Evolutionary conservation across 1,140 invertebrate species (phyloP).

Genomic region (Papilio polyxenes): DNA sequence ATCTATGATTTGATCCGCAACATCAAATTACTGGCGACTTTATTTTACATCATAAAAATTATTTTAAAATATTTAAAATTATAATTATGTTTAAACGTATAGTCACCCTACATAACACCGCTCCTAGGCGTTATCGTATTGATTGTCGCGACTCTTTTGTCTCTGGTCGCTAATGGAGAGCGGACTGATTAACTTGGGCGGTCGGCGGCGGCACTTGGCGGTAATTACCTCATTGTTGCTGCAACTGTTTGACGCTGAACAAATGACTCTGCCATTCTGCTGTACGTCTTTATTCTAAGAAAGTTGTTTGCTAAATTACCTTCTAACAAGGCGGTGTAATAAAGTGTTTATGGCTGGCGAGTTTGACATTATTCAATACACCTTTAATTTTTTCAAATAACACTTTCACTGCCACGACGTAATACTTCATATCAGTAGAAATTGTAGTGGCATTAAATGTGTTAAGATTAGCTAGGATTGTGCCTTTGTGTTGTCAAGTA

Average conservation of each 20-base stretch:
- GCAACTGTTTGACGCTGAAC: neutral
- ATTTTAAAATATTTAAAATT: no score
- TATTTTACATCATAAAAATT: no score
- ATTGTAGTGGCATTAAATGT: neutral
- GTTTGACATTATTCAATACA: neutral
- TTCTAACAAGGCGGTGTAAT: neutral
- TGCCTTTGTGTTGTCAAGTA: no score
- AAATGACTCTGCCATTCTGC: neutral
- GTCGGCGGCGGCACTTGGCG: slow-evolving; percentile 47
- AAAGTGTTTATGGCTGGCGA: neutral
- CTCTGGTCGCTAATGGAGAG: slow-evolving; percentile 55
- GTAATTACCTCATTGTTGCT: slow-evolving; percentile 52
- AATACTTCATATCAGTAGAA: neutral
- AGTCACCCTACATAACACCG: slow-evolving; percentile 45
- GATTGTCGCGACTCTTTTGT: slow-evolving; percentile 64
- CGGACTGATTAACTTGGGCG: slow-evolving; percentile 55
- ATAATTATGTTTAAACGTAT: neutral
- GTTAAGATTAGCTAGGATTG: neutral
- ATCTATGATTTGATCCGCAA: no score
- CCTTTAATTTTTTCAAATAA: neutral
- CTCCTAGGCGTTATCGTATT: slow-evolving; percentile 54
- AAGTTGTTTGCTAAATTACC: neutral
- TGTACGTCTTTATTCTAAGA: neutral
- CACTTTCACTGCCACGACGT: neutral
- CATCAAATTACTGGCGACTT: no score